Percentiles rank a stretch among this genome's conserved stretches.
Evolutionary conservation across 2,888 invertebrate genomes (phyloP).

Genomic region (Suillia variegata): DNA sequence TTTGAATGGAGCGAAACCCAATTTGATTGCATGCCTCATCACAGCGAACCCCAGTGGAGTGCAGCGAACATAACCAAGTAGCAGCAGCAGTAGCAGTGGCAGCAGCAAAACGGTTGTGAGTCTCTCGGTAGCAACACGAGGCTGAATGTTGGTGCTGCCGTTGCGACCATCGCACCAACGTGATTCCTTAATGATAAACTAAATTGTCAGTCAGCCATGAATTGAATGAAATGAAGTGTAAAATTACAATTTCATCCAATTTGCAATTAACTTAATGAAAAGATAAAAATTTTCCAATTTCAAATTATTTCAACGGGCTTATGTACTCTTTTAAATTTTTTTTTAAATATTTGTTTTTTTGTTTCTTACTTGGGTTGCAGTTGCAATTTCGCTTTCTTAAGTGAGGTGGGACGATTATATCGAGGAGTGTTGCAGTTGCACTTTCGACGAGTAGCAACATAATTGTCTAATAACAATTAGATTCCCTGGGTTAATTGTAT

Average conservation of each 20-base stretch:
- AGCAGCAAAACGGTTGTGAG: conserved; percentile 3
- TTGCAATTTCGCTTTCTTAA: too few species aligned
- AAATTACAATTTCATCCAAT: conserved; percentile 60
- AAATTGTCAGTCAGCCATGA: conserved; percentile 59
- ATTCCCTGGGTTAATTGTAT: not conserved
- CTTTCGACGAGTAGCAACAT: not conserved
- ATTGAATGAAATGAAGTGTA: conserved; percentile 57
- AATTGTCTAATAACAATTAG: not conserved
- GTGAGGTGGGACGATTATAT: too few species aligned
- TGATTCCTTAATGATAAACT: conserved; percentile 53
- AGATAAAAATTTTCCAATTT: conserved; percentile 45
- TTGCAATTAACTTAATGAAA: conserved; percentile 57
- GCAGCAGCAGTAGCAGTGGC: too few species aligned
- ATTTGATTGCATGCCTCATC: not conserved
- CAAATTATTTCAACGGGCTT: conserved; percentile 46
- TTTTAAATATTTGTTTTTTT: too few species aligned
- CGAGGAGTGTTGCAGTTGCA: too few species aligned
- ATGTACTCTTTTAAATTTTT: not conserved
- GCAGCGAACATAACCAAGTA: not conserved
- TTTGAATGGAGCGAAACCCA: too few species aligned
- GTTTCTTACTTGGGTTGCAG: too few species aligned
- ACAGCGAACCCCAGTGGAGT: not conserved
- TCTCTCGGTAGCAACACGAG: conserved; percentile 4
- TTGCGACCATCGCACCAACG: not conserved
- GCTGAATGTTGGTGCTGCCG: not conserved